Conservation (phyloP, 2,113 vertebrate species). For the Manacus vitellinus region DNA sequence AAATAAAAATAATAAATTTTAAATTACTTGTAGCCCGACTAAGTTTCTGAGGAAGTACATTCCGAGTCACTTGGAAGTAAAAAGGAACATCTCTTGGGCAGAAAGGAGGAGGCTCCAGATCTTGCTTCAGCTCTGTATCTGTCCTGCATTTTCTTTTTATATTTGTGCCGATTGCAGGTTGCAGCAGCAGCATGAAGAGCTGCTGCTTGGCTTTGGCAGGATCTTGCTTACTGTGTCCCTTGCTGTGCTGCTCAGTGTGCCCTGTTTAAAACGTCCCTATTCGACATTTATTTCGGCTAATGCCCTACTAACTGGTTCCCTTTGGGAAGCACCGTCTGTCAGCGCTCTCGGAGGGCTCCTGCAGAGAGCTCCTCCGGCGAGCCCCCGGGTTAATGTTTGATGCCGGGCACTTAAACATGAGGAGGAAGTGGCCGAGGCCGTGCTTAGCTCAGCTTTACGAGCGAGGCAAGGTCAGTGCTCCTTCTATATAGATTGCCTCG, state of each 20-base stretch:
- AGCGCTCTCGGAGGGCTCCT: background rate
- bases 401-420: background rate
- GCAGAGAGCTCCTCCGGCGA: background rate
- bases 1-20: background rate
- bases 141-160: background rate
- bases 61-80: background rate
- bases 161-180: background rate
- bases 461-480: background rate
- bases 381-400: background rate
- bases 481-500: background rate
- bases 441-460: conserved; percentile 11
- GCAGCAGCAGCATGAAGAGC: background rate
- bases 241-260: background rate
- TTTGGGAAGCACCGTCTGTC: background rate
- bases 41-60: background rate
- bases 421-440: background rate
- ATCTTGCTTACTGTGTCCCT: background rate
- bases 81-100: background rate
- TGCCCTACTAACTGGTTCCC: background rate
- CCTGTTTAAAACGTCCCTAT: background rate
- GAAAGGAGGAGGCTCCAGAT: background rate
- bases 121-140: accelerated
- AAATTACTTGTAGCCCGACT: background rate
- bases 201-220: background rate
- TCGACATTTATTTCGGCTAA: background rate